Conservation (phyloP, 1,140 invertebrate species). For the Cataglyphis hispanica region DNA sequence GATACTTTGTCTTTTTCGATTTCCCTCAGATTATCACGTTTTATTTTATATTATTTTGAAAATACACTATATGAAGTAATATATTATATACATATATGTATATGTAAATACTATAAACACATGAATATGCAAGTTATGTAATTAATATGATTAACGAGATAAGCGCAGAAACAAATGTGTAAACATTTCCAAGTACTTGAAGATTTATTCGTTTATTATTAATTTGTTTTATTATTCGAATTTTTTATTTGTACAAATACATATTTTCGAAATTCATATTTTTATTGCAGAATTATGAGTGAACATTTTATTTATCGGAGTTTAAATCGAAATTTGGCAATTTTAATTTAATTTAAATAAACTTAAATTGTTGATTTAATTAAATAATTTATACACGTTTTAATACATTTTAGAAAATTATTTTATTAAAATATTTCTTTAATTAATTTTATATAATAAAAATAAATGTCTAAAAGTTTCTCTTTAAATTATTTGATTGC, state of each 20-base stretch:
- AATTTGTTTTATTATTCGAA: background rate
- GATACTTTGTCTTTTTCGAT: background rate
- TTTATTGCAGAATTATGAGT: conserved; percentile 14
- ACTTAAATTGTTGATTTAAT: background rate
- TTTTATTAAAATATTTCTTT: background rate
- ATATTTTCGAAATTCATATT: conserved; percentile 17
- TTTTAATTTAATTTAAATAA: conserved; percentile 9
- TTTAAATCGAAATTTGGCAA: background rate
- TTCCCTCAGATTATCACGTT: background rate
- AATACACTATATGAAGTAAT: background rate
- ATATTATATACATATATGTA: background rate
- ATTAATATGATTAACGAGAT: conserved; percentile 8
- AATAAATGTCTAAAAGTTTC: background rate
- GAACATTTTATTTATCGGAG: background rate
- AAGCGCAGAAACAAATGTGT: background rate
- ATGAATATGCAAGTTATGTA: background rate
- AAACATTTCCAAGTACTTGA: background rate
- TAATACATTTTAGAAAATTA: background rate
- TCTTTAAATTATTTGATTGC: no score
- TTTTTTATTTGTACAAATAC: background rate
- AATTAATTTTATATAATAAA: background rate
- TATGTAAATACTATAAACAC: background rate
- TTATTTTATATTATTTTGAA: conserved; percentile 6
- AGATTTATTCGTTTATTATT: background rate
- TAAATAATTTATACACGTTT: background rate